A percentile compares a stretch with the other conserved stretches of the same genome.
phyloP scores from a whole-genome alignment of 2,797 vertebrate species.

The Centroberyx gerrardi region DNA sequence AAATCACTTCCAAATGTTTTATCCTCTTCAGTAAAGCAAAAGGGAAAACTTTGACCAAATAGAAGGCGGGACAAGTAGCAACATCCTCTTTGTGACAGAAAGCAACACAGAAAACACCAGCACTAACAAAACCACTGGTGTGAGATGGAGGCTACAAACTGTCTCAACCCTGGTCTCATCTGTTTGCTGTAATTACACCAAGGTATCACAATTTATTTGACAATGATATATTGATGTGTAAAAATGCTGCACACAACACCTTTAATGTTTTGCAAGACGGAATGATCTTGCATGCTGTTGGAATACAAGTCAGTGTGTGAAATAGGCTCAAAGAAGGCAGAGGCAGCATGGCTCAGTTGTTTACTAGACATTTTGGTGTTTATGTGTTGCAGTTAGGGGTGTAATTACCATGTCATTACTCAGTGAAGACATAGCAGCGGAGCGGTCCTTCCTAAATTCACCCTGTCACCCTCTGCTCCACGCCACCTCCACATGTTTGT shows the following conservation, averaged over 20 bases:
- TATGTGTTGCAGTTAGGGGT: slow-evolving; percentile 29
- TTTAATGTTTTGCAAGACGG: background rate
- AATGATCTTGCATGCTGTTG: too few species aligned
- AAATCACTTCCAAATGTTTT: background rate
- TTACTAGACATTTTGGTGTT: slow-evolving; percentile 20
- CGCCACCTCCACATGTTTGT: slow-evolving; percentile 44
- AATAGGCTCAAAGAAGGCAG: slow-evolving; percentile 8
- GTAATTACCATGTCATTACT: slow-evolving; percentile 35
- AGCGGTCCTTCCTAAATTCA: slow-evolving; percentile 32
- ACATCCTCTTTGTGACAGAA: background rate
- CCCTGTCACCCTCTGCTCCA: slow-evolving; percentile 39
- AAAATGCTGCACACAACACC: too few species aligned
- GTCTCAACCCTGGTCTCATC: too few species aligned
- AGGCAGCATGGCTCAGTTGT: background rate
- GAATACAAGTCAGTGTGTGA: background rate
- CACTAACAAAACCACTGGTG: too few species aligned
- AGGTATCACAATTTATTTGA: too few species aligned
- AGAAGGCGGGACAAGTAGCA: background rate
- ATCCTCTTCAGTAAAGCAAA: background rate
- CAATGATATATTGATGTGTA: too few species aligned
- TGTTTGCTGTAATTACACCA: too few species aligned
- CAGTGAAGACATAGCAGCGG: slow-evolving; percentile 14
- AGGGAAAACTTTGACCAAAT: background rate
- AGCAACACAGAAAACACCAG: background rate
- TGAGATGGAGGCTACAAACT: too few species aligned